Percentiles rank a stretch among this genome's conserved stretches.
These are phyloP conservation scores for Oreochromis spilurus DNA, from an alignment of 2,113 vertebrate genomes.

Conservation along the genomic window DNA sequence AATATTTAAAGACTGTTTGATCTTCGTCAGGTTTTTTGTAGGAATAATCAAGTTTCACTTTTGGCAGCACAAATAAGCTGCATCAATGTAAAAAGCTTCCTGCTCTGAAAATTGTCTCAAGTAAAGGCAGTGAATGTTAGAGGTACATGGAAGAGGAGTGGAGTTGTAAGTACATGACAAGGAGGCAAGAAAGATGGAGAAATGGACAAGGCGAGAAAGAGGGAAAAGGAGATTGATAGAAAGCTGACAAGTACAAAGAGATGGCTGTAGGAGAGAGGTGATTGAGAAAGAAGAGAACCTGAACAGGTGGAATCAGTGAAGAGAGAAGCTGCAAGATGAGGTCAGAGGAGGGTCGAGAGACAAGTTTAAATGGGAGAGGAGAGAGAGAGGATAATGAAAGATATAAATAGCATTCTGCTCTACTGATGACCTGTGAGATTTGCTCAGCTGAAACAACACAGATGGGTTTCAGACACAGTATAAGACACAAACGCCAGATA, in stretches of 20 bases:
- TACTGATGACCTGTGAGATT: constrained; percentile 29
- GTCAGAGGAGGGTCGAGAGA: constrained; percentile 1
- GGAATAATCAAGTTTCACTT: background rate
- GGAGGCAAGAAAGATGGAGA: background rate
- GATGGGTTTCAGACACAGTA: constrained; percentile 12
- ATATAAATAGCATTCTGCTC: constrained; percentile 40
- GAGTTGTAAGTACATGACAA: background rate
- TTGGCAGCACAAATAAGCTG: background rate
- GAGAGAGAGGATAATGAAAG: constrained; percentile 33
- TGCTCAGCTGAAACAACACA: constrained; percentile 18
- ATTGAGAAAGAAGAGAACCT: background rate
- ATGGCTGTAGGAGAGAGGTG: background rate
- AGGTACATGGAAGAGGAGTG: background rate
- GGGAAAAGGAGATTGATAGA: background rate
- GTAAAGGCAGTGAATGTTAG: background rate
- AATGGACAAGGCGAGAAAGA: background rate
- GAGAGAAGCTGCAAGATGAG: constrained; percentile 32
- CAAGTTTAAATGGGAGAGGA: background rate
- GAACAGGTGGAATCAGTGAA: constrained; percentile 24
- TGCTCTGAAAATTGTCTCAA: background rate
- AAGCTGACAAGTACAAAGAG: background rate
- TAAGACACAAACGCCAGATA: background rate
- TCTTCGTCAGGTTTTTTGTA: background rate
- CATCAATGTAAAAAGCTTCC: background rate
- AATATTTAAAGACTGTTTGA: background rate